phyloP scores from a whole-genome alignment of 2,113 vertebrate genomes.

The Notarius lentiginosus region DNA sequence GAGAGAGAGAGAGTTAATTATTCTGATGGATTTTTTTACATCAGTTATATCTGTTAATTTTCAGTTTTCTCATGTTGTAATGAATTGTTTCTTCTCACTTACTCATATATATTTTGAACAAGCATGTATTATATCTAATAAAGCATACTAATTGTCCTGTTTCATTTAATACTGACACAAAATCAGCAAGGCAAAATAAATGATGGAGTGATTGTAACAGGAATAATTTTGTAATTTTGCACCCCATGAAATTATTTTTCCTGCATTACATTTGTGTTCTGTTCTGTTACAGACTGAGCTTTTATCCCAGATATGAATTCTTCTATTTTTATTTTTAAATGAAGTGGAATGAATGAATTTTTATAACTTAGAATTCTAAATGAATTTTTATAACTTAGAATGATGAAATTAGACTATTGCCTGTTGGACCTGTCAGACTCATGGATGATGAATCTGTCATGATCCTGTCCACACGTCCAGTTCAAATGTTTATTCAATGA shows the following conservation, averaged over 20 bases:
- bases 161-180: neutral
- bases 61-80: neutral
- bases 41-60: neutral
- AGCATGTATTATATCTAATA: neutral
- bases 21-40: neutral
- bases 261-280: neutral
- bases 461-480: conserved; percentile 61
- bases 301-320: neutral
- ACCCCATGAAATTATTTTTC: neutral
- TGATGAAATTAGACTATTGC: conserved; percentile 56
- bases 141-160: neutral
- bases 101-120: neutral
- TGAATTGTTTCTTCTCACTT: neutral
- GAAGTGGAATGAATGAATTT: neutral
- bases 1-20: neutral
- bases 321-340: conserved; percentile 50
- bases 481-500: conserved; percentile 74
- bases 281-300: neutral
- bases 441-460: conserved; percentile 72
- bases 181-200: neutral
- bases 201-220: neutral
- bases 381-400: neutral
- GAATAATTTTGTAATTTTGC: neutral
- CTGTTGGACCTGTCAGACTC: conserved; percentile 61
- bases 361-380: conserved; percentile 47